Base-by-base conservation (phyloP, 2,888 invertebrate species). In the Drosophila quinaria region DNA sequence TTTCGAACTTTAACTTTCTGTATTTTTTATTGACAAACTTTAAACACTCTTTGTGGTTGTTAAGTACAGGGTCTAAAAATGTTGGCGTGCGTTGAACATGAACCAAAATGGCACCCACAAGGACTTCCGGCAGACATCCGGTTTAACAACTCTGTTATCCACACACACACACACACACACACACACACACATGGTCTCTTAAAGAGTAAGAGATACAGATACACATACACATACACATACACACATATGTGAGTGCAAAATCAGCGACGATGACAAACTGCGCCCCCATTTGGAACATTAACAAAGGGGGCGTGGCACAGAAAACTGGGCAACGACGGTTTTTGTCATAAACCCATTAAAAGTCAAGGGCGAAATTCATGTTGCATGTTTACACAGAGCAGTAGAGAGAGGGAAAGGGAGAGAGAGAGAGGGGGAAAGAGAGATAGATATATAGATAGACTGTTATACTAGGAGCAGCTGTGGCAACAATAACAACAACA, bases 341-440 rank as follows among this genome's bases (percentile, higher is more conserved):
- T 89, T 87, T 87, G 89, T 89, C 90, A 88, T 84, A 83, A 89
- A 78, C 87, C 89, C 90, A 89, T 89, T 89, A 89, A 87, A 89
- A 89, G 90, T 89, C 90, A 89, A 89, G 90, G 89, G 74, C 90
- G 55, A 82, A 87, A 85, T 89, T 82, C 88, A 89, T 90, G 90
- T 88, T 89, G 87, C 87, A 87, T 81, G 84, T 86, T 83, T 83
- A 80, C 68, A 67, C 74, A 78, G 62, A 79, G 59, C 46, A 44
- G 49, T 71, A 39, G 58, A 51, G 65, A 39, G 42, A 2, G 29
- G 2, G 59, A 47, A 42, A 49, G 71, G 50, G 69, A 39, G 42
- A 37, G 25, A 35, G 58, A 49, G 46, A 65, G 46, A 62, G 22
- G 47, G 44, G 31, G 29, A 54, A 25, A 66, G 35, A 19, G 51